These are phyloP conservation scores for Megaceryle torquata DNA, from an alignment of 2,113 vertebrate species.

Conservation along the genomic window DNA sequence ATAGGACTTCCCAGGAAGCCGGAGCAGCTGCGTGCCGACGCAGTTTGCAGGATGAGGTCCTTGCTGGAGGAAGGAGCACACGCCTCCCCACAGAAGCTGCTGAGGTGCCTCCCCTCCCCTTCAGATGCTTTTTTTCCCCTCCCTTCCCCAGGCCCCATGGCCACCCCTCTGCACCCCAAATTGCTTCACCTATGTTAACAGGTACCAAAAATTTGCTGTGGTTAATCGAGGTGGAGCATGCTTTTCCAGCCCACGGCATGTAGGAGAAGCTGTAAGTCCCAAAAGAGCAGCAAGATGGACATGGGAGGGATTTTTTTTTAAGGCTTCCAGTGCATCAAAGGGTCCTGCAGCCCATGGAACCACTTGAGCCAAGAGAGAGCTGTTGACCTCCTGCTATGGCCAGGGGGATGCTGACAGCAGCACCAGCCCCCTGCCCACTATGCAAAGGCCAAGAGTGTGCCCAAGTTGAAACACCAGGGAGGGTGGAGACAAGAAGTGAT, in stretches of 20 bases:
- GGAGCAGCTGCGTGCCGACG: conserved; percentile 17
- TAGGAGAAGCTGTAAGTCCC: not conserved
- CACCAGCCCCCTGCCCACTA: not conserved
- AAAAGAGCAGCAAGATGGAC: not conserved
- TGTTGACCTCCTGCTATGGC: not conserved
- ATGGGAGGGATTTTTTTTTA: not conserved
- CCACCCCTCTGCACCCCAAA: not conserved
- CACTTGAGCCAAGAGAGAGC: accelerated
- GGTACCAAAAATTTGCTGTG: accelerated
- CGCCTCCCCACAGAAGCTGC: not conserved
- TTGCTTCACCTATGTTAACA: accelerated
- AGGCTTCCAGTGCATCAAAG: not conserved
- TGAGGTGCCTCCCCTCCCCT: not conserved
- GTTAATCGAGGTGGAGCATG: accelerated
- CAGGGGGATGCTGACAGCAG: accelerated
- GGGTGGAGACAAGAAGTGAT: accelerated
- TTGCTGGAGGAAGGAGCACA: not conserved
- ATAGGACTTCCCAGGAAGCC: conserved; percentile 60
- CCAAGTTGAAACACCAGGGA: not conserved
- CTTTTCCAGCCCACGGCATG: accelerated
- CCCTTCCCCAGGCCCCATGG: not conserved
- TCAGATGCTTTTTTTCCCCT: not conserved
- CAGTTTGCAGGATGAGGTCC: conserved; percentile 8
- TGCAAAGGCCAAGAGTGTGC: not conserved
- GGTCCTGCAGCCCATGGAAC: not conserved